Evolutionary conservation across 1,140 invertebrate species (phyloP), one percentile per base, ranked within the genome.

Genomic region (Ceratina calcarata): DNA sequence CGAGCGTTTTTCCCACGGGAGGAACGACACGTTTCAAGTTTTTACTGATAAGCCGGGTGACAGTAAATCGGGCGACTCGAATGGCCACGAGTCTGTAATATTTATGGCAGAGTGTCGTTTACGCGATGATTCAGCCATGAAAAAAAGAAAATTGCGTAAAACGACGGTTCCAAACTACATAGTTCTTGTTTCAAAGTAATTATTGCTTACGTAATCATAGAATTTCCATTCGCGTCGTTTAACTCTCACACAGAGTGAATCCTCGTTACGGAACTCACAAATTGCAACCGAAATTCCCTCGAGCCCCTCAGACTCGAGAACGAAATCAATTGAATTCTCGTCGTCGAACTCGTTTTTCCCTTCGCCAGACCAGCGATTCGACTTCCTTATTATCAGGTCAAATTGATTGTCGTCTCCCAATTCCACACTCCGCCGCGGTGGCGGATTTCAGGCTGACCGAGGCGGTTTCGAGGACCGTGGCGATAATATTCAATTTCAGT

Each of bases 401-500:
- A 22, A 27, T 22, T 22, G 12, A 76, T 58, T 60, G 18, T 68
- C 53, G 27, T 45, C 55, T 18, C 60, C 15, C 53, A 45, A 45
- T 45, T 45, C 20, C 20, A 18, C 15, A 12, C 37, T 3, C 16
- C 12, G 10, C 22, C 65, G 1, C 13, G 2, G n/a, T 18, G 15
- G 1, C 18, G 15, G 27, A 53, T 45, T 45, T 58, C 73, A 16
- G 20, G 24, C n/a, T 62, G 75, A 57, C 60, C 58, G 60, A 27
- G 20, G 58, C 55, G 24, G 60, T 72, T 65, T 60, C 49, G 67
- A 72, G 78, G 53, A 68, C 18, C 18, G 22, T 22, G 51, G 53
- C 37, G 67, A 77, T 85, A 78, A 77, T 85, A 85, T 85, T 82
- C 81, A 89, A 86, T 89, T 85, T 87, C 86, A 85, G 88, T 88